Conservation (phyloP, 2,888 invertebrate genomes). For the Nomada goodeniana region DNA sequence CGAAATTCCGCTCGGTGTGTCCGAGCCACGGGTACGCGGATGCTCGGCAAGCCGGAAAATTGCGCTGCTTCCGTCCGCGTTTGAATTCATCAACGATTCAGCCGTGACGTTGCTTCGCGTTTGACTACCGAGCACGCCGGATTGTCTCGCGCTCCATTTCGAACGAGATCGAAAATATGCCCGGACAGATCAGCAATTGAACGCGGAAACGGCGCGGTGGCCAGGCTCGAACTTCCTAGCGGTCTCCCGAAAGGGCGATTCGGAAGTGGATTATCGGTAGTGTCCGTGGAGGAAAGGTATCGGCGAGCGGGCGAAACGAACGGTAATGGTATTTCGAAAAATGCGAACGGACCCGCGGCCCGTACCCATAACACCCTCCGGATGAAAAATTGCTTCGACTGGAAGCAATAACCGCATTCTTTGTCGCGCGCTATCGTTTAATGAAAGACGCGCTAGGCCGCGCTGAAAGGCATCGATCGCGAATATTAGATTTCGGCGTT, state of each 20-base stretch:
- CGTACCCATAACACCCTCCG: slow-evolving; percentile 37
- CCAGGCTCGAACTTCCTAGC: too few relatives aligned
- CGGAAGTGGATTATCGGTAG: too few relatives aligned
- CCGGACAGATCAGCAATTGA: too few relatives aligned
- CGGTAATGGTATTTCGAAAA: slow-evolving; percentile 11
- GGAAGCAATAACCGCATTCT: slow-evolving; percentile 49
- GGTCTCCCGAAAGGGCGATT: too few relatives aligned
- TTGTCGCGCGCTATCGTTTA: slow-evolving; percentile 24
- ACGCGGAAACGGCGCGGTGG: too few relatives aligned
- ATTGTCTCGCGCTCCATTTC: background rate
- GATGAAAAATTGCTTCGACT: slow-evolving; percentile 49
- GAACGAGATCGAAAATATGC: background rate
- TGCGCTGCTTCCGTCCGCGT: slow-evolving; percentile 25
- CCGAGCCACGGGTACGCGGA: background rate
- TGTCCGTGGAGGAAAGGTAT: too few relatives aligned
- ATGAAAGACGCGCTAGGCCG: slow-evolving; percentile 40
- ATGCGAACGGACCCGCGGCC: slow-evolving; percentile 10
- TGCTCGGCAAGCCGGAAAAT: slow-evolving; percentile 51
- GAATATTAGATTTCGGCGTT: slow-evolving; percentile 47
- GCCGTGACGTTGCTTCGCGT: slow-evolving; percentile 17
- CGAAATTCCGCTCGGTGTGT: slow-evolving; percentile 44
- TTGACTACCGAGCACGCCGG: slow-evolving; percentile 30
- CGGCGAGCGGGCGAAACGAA: background rate
- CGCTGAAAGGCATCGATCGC: slow-evolving; percentile 48
- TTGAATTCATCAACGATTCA: slow-evolving; percentile 47